Conservation (phyloP, 2,888 invertebrate species). For the Sepioteuthis lessoniana region DNA sequence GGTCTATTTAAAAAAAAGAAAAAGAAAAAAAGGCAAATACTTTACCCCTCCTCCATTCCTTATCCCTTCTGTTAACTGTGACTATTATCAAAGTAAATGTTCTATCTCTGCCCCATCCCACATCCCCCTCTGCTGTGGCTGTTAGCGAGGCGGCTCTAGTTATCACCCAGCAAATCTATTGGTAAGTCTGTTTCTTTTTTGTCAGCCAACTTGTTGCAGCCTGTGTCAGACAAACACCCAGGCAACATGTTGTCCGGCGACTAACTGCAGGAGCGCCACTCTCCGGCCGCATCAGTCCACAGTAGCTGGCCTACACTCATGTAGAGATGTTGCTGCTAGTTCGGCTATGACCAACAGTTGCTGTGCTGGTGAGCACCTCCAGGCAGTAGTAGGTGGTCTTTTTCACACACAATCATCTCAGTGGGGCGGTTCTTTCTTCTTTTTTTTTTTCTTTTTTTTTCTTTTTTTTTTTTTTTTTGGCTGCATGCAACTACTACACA, state of each 20-base stretch:
- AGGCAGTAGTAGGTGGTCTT: slow-evolving; percentile 33
- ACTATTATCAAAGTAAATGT: not conserved
- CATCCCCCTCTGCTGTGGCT: not conserved
- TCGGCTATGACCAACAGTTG: slow-evolving; percentile 23
- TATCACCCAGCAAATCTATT: not conserved
- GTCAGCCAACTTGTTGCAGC: slow-evolving; percentile 33
- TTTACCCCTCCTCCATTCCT: no score
- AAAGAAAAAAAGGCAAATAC: not conserved
- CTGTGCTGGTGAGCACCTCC: slow-evolving; percentile 9
- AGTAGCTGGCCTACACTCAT: slow-evolving; percentile 33
- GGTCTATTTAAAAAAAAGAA: not conserved
- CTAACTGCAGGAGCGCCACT: slow-evolving; percentile 33
- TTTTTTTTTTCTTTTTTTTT: not conserved
- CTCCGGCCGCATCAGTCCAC: not conserved
- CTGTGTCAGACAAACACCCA: slow-evolving; percentile 8
- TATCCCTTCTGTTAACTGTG: not conserved
- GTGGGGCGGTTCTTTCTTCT: not conserved
- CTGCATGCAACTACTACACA: slow-evolving; percentile 11
- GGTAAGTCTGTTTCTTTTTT: slow-evolving; percentile 33
- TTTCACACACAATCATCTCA: slow-evolving; percentile 1
- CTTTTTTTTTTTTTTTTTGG: not conserved
- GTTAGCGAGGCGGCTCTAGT: slow-evolving; percentile 23
- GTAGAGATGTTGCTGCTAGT: slow-evolving; percentile 15
- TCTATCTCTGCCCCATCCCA: not conserved
- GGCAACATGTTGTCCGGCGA: slow-evolving; percentile 33